Evolutionary conservation across 2,888 invertebrate species (phyloP).

Genomic region (Serrognathus titanus): DNA sequence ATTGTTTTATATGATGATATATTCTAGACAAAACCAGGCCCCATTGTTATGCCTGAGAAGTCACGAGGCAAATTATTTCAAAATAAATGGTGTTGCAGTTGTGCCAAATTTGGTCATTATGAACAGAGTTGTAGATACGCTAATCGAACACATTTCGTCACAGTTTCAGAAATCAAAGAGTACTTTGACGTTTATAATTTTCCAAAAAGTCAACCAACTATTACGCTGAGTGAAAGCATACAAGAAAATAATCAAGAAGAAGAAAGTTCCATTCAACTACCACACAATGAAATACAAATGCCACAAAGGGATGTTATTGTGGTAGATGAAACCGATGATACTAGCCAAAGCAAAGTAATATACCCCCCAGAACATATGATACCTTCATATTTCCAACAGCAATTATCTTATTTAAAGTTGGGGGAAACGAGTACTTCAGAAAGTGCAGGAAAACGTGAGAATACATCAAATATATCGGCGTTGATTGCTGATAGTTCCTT

Average conservation of each 20-base stretch:
- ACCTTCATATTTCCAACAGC: conserved; percentile 12
- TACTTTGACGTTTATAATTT: conserved; percentile 31
- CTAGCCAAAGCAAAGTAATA: not conserved
- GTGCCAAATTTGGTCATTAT: conserved; percentile 47
- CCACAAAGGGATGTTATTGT: not conserved
- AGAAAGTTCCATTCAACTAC: not conserved
- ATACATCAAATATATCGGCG: not conserved
- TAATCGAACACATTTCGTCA: conserved; percentile 32
- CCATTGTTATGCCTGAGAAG: conserved; percentile 30
- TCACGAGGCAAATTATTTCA: conserved; percentile 39
- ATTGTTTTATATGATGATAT: not conserved
- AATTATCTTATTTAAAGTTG: conserved; percentile 6
- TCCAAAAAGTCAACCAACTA: conserved; percentile 6
- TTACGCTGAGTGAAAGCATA: not conserved
- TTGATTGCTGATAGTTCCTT: not conserved
- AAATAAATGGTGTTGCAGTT: conserved; percentile 48
- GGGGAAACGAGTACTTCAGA: not conserved
- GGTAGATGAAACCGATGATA: not conserved
- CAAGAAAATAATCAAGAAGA: not conserved
- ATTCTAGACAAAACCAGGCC: conserved; percentile 33
- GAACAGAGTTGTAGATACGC: conserved; percentile 36
- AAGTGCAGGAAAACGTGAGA: not conserved
- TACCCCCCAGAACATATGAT: conserved; percentile 15
- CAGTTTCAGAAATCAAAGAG: conserved; percentile 28
- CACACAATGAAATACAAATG: not conserved